Evolutionary conservation across 2,888 invertebrate species (phyloP).

Genomic region (Pachydiplax longipennis): DNA sequence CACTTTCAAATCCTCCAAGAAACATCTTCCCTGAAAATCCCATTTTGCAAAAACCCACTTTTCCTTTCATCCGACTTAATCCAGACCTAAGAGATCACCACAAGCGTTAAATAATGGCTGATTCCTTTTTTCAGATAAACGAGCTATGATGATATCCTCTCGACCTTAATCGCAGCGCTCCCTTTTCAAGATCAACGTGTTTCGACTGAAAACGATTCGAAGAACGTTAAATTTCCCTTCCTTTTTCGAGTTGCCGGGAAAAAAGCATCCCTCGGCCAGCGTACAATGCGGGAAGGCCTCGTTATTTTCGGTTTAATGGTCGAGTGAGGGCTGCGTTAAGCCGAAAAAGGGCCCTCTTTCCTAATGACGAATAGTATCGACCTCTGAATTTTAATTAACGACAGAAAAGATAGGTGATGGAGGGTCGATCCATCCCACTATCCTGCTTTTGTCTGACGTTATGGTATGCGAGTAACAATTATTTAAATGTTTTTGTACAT

Average conservation of each 20-base stretch:
- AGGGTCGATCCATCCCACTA: too few species aligned
- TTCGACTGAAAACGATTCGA: not conserved
- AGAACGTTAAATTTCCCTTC: not conserved
- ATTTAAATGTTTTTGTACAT: too few species aligned
- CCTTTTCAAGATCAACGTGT: slow-evolving; percentile 24
- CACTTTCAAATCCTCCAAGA: too few species aligned
- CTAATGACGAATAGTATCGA: slow-evolving; percentile 41
- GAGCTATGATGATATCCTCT: not conserved
- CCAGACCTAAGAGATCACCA: not conserved
- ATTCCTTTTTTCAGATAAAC: not conserved
- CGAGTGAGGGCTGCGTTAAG: slow-evolving; percentile 15
- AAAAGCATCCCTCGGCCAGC: not conserved
- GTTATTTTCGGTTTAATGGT: slow-evolving; percentile 44
- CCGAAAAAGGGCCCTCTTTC: slow-evolving; percentile 20
- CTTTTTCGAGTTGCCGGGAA: not conserved
- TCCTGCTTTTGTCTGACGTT: too few species aligned
- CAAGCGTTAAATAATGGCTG: not conserved
- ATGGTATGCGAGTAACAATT: too few species aligned
- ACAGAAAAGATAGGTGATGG: not conserved
- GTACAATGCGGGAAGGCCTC: not conserved
- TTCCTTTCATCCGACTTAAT: not conserved
- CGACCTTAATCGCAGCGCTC: not conserved
- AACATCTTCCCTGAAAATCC: too few species aligned
- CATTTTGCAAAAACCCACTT: not conserved
- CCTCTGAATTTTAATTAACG: slow-evolving; percentile 43